Base-by-base conservation (phyloP, 2,888 invertebrate species). In the Aethes cnicana region DNA sequence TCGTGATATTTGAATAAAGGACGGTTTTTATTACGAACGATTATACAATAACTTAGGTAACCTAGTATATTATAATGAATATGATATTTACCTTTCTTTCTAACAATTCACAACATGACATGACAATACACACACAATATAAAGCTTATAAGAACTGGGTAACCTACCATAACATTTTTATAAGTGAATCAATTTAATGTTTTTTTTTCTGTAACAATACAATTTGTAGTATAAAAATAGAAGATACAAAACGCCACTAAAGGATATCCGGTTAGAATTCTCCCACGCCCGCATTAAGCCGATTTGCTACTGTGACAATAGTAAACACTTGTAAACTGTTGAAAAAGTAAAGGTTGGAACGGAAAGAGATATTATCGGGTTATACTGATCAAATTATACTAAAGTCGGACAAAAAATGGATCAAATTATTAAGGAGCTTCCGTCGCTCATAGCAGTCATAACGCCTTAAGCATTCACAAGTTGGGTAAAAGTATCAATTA, bases 181-280 rank as follows among this genome's bases (percentile, higher is more conserved):
- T 9, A 16, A 42, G 9, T 14, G 17, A 16, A 42, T 35, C 21
- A 49, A 42, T 49, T 7, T 30, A 36, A 25, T 30, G 17, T 4
- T 25, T 49, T 44, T 41, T 52, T 37, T 44, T 26, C 14, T 23
- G 30, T 37, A 39, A 64, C 58, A 65, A 67, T 66, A 63, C 57
- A 59, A 68, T 68, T 52, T 46, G 32, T 49, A 54, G 53, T 21
- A 47, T 63, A 68, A n/a, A n/a, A 67, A 65, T 64, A 60, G 70
- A 68, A 72, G 73, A 76, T 73, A 76, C 74, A 74, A 72, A 77
- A 73, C 66, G 59, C 53, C 48, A 61, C 64, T 66, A 64, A 56
- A 73, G 85, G 85, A 86, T 82, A 83, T 87, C 86, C 86, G 84
- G 81, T 74, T 69, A 62, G 69, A 73, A 69, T 54, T 54, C 63